Evolutionary conservation across 2,888 invertebrate genomes (phyloP), one percentile per base, ranked within the genome.

Genomic region (Cloeon dipterum): DNA sequence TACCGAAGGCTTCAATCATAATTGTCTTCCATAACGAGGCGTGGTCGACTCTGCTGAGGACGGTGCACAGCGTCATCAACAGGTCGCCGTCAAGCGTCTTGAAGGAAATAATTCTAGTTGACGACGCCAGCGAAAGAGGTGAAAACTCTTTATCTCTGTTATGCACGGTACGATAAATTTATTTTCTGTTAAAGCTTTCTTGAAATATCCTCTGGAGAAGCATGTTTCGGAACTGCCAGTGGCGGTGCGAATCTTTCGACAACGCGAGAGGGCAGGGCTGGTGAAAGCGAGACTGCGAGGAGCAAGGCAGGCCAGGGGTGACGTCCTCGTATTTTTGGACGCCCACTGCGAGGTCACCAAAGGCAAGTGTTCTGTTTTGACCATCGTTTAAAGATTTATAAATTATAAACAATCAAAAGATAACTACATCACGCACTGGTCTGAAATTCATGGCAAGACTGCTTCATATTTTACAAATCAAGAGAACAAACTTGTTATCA

Each of bases 11-110:
- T 1, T 82, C 82, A 43, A 70, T 98, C 13, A 78, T 98, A 36
- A 89, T 98, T 44, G 93, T 96, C 2, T 96, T 96, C 54, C 96
- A 98, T 55, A 98, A 98, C 54, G 98, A 98, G 59, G 96, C 96
- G 0, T 96, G 91, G 89, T 93, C 94, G 3, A 94, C 96, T 0
- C 64, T 98, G 10, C 62, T 96, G 48, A 65, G 98, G 38, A 96
- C 94, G 2, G 77, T 96, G 19, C 83, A 86, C 65, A 93, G 91
- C 48, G 88, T 89, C 29, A 77, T 96, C 40, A 71, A 78, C 51
- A 66, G 93, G 45, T 88, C 94, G 2, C 91, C 93, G 1, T 54
- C 56, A 11, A 52, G 65, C 40, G 57, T 93, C 29, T 56, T 98
- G 10, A 62, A 70, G 46, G 88, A 89, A 59, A 78, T 89, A 43